Evolutionary conservation across 2,888 invertebrate species (phyloP), one percentile per base, ranked within the genome.

Genomic region (Taphrorychus bicolor): DNA sequence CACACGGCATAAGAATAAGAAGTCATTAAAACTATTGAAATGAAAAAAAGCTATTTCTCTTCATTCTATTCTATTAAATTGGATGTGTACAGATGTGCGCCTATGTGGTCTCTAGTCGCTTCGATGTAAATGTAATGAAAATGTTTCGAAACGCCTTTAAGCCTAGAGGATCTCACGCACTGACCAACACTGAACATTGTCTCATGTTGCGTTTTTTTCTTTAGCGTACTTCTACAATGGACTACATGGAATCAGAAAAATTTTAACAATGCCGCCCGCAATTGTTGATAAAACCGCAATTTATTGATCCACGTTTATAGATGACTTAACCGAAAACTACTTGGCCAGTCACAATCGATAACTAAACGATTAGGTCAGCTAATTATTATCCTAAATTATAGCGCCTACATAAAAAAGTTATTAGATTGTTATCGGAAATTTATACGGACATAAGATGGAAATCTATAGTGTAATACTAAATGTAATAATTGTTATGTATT

Each of bases 281-380:
- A 66, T 66, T 70, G 66, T 66, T 70, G 70, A 66, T 70, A 66
- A 70, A 66, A 70, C 51, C 72, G 68, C 70, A 71, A 71, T 73
- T 72, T 64, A 69, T 65, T 60, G 60, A 59, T 64, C 41, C 56
- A 32, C 57, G 56, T 51, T 57, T 45, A n/a, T 45, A 7, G 45
- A 45, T 45, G 45, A 5, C 16, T 45, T 45, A 45, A 45, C 14
- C 45, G 21, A 32, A 7, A 9, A 32, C 32, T 32, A 32, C 32
- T 11, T 9, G 32, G 1, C 32, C 9, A 3, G 32, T 32, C 11
- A 11, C 11, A 32, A 32, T 32, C 32, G 32, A 32, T 32, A 32
- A 32, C 11, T 32, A 32, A 32, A 7, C 32, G 32, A 32, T 32
- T 32, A 32, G 32, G 32, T 32, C 32, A 3, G 11, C 32, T 32